These are phyloP conservation scores for Patella ulyssiponensis DNA, from an alignment of 2,888 invertebrate genomes.

Conservation along the genomic window DNA sequence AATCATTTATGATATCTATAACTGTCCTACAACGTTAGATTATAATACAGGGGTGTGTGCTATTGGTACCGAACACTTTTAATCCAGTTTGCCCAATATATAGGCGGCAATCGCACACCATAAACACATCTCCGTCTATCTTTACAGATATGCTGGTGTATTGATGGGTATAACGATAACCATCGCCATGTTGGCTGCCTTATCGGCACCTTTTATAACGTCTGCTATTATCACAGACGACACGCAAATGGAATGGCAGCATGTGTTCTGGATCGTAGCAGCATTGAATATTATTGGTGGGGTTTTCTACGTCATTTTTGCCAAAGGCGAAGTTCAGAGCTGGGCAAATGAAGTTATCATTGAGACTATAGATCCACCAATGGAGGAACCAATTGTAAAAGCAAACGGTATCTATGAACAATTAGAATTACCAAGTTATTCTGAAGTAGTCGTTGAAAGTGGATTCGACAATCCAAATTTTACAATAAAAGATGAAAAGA, in stretches of 20 bases:
- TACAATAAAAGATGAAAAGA: neutral
- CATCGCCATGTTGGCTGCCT: constrained; percentile 30
- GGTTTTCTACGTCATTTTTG: constrained; percentile 65
- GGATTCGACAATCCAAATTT: neutral
- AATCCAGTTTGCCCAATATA: too few relatives aligned
- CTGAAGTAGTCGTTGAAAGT: neutral
- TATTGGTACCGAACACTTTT: too few relatives aligned
- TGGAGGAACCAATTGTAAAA: neutral
- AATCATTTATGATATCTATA: too few relatives aligned
- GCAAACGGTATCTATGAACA: neutral
- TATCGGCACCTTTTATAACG: constrained; percentile 39
- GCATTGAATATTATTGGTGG: constrained; percentile 72
- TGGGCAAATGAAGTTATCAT: constrained; percentile 38
- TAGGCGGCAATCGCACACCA: too few relatives aligned
- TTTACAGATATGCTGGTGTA: constrained; percentile 39
- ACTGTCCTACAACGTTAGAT: too few relatives aligned
- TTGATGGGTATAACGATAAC: constrained; percentile 39
- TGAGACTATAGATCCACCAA: neutral
- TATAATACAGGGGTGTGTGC: too few relatives aligned
- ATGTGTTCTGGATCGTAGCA: constrained; percentile 87
- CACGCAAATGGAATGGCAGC: constrained; percentile 85
- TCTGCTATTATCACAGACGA: constrained; percentile 65
- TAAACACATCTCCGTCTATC: neutral
- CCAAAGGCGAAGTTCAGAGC: constrained; percentile 53
- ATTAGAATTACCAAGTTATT: neutral